A percentile compares a stretch with the other conserved stretches of the same genome.
phyloP scores from a whole-genome alignment of 2,797 vertebrate species.

The Fratercula arctica region DNA sequence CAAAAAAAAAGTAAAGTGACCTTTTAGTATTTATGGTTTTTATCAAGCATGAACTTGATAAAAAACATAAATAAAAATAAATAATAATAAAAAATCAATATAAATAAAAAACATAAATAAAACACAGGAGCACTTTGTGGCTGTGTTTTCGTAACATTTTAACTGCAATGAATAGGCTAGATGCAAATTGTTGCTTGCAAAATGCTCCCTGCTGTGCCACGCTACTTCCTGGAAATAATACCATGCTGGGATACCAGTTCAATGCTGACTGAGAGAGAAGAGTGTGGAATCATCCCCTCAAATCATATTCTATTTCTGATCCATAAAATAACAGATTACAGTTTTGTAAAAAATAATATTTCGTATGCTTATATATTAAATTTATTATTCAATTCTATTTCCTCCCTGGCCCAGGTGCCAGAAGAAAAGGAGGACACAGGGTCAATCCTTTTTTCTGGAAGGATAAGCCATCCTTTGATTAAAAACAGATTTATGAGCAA shows the following conservation, averaged over 20 bases:
- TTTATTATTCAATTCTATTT: background rate
- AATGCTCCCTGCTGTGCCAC: background rate
- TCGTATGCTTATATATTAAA: background rate
- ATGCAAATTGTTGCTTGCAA: background rate
- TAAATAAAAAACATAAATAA: too few relatives aligned
- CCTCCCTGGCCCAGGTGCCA: background rate
- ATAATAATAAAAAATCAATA: too few relatives aligned
- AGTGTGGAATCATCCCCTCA: background rate
- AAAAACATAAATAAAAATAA: too few relatives aligned
- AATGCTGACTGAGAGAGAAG: background rate
- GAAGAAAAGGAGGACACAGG: background rate
- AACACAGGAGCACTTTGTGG: background rate
- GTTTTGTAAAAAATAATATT: background rate
- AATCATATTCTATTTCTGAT: background rate
- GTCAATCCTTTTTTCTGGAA: background rate
- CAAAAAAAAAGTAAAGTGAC: background rate
- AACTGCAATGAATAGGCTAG: background rate
- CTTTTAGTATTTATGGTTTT: background rate
- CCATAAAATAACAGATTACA: background rate
- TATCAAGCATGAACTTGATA: background rate
- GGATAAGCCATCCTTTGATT: background rate
- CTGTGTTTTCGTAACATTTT: background rate
- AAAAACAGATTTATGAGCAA: background rate
- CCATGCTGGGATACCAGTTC: background rate
- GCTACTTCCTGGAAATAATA: background rate